Conservation (phyloP, 2,113 vertebrate genomes). For the Motacilla alba region DNA sequence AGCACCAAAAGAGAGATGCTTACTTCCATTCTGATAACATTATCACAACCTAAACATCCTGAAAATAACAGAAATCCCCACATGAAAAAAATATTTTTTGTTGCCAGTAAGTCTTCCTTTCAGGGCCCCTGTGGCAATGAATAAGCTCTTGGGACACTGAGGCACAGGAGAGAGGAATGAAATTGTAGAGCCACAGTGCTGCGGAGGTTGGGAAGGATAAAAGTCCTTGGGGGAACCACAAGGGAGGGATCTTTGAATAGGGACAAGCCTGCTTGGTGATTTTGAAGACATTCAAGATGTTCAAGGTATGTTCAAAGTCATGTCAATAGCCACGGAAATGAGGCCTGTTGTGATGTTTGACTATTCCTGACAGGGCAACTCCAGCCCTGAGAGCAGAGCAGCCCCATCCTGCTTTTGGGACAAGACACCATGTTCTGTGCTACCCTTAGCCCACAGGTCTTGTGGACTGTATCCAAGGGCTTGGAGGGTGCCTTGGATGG, state of each 20-base stretch:
- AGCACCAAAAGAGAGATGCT: neutral
- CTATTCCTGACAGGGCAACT: neutral
- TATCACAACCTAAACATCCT: neutral
- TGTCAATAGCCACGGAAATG: neutral
- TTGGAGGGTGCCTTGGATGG: fast-evolving
- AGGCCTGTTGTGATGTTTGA: neutral
- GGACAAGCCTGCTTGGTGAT: neutral
- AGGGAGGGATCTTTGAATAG: neutral
- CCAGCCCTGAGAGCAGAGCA: neutral
- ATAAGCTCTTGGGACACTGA: neutral
- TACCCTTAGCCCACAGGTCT: neutral
- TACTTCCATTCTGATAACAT: neutral
- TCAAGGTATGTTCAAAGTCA: neutral
- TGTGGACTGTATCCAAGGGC: neutral
- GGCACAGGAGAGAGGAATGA: neutral
- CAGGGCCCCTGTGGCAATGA: neutral
- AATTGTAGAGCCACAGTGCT: neutral
- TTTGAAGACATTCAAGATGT: neutral
- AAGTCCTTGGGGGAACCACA: neutral
- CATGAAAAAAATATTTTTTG: neutral
- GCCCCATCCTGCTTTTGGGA: neutral
- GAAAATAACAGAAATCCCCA: neutral
- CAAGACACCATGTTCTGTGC: neutral
- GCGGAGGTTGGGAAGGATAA: neutral
- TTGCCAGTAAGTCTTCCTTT: neutral